Evolutionary conservation across 1,140 invertebrate genomes (phyloP), one percentile per base, ranked within the genome.

Genomic region (Liolophura sinensis): DNA sequence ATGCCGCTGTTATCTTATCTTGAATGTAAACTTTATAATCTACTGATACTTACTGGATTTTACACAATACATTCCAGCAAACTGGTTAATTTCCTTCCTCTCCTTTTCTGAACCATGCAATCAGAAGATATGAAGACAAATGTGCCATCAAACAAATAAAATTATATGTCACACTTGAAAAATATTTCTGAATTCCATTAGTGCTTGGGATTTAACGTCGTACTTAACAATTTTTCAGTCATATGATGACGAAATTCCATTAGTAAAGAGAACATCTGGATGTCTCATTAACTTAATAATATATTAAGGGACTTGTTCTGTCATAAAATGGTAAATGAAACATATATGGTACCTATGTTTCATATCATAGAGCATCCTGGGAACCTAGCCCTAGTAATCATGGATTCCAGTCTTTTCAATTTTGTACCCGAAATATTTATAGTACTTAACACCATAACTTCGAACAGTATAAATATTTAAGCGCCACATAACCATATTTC

Each of bases 31-130:
- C 51, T 54, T n/a, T 7, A 12, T 1, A 3, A 22, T 55, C 16
- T 51, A 31, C 24, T 48, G 40, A 58, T 46, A 79, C 79, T 73
- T 71, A 82, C 81, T 80, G 67, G 80, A 78, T 70, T 81, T 81
- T 24, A 82, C 58, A 46, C 79, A 75, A 60, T 77, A 81, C 52
- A 80, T 73, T 55, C 79, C 81, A 69, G 81, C 81, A 81, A 82
- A 82, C 64, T 73, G 73, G 58, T 75, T 75, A 15, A 81, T 46
- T 71, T 82, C 81, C 71, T 73, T 79, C 16, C 69, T 72, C 69
- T 81, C 79, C 65, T 67, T 79, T 60, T 79, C 80, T 81, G 73
- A 62, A 77, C 24, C 47, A 63, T 65, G 40, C 62, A 22, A 55
- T 47, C 12, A 64, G 14, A 40, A 47, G 27, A 40, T 52, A 14